Evolutionary conservation across 2,113 vertebrate genomes (phyloP), one percentile per base, ranked within the genome.

Genomic region (Dermatemys mawii): DNA sequence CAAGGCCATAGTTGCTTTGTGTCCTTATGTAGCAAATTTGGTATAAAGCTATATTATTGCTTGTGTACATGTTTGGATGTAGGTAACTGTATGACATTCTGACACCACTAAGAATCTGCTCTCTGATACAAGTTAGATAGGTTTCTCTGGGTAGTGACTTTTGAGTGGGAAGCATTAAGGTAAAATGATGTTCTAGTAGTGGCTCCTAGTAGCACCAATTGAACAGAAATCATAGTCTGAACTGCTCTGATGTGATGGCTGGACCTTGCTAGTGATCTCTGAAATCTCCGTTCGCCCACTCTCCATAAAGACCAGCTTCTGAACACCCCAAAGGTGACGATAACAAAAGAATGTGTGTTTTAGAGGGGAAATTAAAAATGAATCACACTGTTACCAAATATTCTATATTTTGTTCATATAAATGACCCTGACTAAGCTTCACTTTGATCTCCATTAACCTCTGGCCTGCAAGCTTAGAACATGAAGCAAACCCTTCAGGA

Each of bases 301-400:
- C 44, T 51, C 9, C 35, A 46, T 63, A 13, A 44, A 60, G 7
- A 5, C 87, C 6, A 46, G 80, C 35, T 16, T 82, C 95, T 89
- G 78, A 87, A 91, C 90, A 46, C 9, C 48, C 87, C 11, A 13
- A 93, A 32, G 32, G 4, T 51, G 81, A 19, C 80, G 24, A 60
- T 90, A 35, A 73, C 21, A 12, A 49, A 78, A 87, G 9, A n/a
- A 78, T 9, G 84, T 93, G 46, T 11, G 12, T 9, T 86, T 92
- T 81, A 96, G 22, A 63, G 90, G 63, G 14, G 48, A 96, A 96
- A 89, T 50, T 19, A 91, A 35, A 75, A 89, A 63, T 79, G 87
- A 83, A 73, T 84, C 87, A 13, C 87, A 55, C 3, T 63, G 0
- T 84, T 21, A 46, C 91, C 84, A 92, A 94, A 90, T 85, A 88